Base-by-base conservation (phyloP, 2,888 invertebrate genomes). In the Xanthia icteritia region DNA sequence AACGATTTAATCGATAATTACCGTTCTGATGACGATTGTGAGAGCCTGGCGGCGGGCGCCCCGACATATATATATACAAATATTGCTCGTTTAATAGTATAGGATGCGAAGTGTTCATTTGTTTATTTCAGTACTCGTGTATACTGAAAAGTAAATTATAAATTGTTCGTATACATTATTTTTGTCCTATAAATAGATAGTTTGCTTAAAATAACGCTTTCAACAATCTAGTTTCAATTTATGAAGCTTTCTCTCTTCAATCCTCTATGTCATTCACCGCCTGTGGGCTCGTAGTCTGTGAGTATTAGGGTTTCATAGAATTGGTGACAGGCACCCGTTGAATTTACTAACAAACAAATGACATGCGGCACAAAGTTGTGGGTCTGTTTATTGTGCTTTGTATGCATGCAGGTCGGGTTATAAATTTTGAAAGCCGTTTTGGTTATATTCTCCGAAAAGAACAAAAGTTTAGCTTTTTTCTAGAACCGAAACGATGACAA, bases 301-400 rank as follows among this genome's bases (percentile, higher is more conserved):
- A 15, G 3, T 70, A 48, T 51, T 51, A 17, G n/a, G 27, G 58
- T 78, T 72, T 58, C 64, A 42, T 51, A 36, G 77, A 65, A 78
- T 72, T 65, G 5, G 17, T 77, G 72, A 78, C 20, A 65, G 58
- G 42, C 42, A 77, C 36, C 36, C 11, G 17, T 42, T 65, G 51
- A 54, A 77, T 77, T 45, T 27, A 60, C 58, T 9, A 31, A 58
- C 56, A 71, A 77, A 58, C 23, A 31, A 2, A 58, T 11, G 17
- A 15, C 0, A 4, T 23, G 27, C 5, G 31, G 6, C 17, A n/a
- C 23, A 27, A 20, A 48, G 60, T n/a, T 39, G 56, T 39, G 27
- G 13, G n/a, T 20, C 15, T 27, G 13, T 66, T 48, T 48, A 20
- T 27, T 70, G 17, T 48, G 36, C 27, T 48, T 60, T 69, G 31